Evolutionary conservation across 2,888 invertebrate genomes (phyloP), one percentile per base, ranked within the genome.

Genomic region (Stenchaetothrips biformis): DNA sequence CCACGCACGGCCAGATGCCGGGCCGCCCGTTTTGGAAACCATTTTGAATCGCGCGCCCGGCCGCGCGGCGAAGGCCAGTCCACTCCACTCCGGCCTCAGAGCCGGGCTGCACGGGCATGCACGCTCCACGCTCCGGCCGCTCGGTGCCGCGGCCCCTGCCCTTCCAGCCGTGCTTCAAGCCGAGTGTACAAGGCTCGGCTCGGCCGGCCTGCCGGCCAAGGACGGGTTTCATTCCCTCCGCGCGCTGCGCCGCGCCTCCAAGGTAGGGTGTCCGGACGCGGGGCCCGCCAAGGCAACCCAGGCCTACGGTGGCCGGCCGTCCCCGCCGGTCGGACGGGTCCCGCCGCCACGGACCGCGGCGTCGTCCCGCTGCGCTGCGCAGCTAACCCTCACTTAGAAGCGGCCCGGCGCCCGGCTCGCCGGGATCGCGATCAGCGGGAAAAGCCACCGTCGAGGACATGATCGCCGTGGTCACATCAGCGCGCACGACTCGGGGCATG

Each of bases 251-350:
- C 53, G 53, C 16, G 53, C 18, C 59, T 16, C 59, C 13, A 9
- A 0, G 59, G 16, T 59, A 59, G 59, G 59, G 13, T 13, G 59
- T 59, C 59, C 59, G 59, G 18, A 13, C 59, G 59, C 59, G 6
- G 53, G 16, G 59, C 18, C 59, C 59, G 59, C 59, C 18, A 59
- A 18, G 59, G 59, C 18, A 18, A 18, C 59, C 59, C 7, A 21
- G 67, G 25, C 37, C 37, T 37, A 37, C 37, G 37, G 37, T 37
- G 37, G 37, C 37, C 37, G 37, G 37, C 37, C 37, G 37, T 37
- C 37, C 37, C 37, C 37, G 67, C 67, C 25, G 67, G 67, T 74
- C 25, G 21, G 67, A 74, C 67, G 67, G 67, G 67, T 74, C 25
- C 67, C 59, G 53, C 53, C 53, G 6, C 13, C 16, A 18, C 18